Conservation (phyloP, 2,113 vertebrate genomes). For the Apaloderma vittatum region DNA sequence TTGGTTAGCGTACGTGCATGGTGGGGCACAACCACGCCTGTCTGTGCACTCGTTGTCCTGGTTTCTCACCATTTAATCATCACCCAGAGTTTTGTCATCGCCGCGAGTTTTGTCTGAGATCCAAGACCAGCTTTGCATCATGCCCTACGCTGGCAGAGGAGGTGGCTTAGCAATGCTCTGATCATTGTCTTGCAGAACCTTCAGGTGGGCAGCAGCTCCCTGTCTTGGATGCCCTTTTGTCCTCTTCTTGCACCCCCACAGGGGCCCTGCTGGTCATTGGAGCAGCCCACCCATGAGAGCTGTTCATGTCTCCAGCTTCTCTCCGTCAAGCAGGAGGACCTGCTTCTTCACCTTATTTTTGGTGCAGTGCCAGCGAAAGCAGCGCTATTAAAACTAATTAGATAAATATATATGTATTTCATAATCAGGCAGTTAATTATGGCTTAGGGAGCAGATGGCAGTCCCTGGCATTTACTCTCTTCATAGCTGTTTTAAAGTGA, state of each 20-base stretch:
- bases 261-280: accelerated
- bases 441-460: constrained; percentile 56
- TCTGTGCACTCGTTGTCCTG: accelerated
- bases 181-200: not conserved
- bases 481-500: constrained; percentile 26
- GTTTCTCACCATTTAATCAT: not conserved
- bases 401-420: constrained; percentile 67
- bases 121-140: not conserved
- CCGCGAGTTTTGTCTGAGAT: accelerated
- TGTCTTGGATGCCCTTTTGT: not conserved
- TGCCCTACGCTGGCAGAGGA: accelerated
- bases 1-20: accelerated
- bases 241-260: accelerated
- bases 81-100: accelerated
- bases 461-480: constrained; percentile 48
- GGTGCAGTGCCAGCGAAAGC: not conserved
- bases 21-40: not conserved
- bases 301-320: not conserved
- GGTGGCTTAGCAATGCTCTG: not conserved
- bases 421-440: constrained; percentile 58
- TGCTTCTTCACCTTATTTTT: not conserved
- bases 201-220: not conserved
- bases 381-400: constrained; percentile 27
- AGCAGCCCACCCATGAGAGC: not conserved
- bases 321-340: not conserved